A percentile compares a stretch with the other conserved stretches of the same genome.
phyloP scores from a whole-genome alignment of 1,140 invertebrate genomes.

The Lasioglossum albipes region DNA sequence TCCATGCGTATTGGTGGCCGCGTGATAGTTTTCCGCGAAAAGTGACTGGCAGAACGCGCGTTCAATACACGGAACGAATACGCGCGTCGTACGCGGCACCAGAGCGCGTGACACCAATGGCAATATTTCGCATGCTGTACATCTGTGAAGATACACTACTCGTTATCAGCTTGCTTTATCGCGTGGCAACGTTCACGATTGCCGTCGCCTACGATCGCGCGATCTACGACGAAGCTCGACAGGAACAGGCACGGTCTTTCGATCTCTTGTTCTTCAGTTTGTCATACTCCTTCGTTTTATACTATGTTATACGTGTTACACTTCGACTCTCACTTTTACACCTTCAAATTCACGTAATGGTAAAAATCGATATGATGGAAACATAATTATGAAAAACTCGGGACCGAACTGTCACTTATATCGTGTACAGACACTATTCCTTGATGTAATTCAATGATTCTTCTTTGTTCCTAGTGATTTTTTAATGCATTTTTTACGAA shows the following conservation, averaged over 20 bases:
- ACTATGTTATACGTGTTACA: too few relatives aligned
- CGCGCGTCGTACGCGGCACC: neutral
- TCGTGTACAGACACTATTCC: too few relatives aligned
- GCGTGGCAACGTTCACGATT: slow-evolving; percentile 36
- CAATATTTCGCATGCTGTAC: neutral
- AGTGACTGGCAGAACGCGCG: slow-evolving; percentile 5
- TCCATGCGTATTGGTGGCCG: neutral
- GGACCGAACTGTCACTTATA: too few relatives aligned
- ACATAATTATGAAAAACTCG: too few relatives aligned
- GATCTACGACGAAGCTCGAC: slow-evolving; percentile 40
- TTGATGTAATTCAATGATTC: too few relatives aligned
- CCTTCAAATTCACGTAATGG: too few relatives aligned
- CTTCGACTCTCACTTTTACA: too few relatives aligned
- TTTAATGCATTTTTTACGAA: too few relatives aligned
- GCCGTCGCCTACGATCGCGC: slow-evolving; percentile 29
- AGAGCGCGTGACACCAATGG: neutral
- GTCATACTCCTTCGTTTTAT: neutral
- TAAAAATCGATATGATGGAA: too few relatives aligned
- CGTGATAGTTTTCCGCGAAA: neutral
- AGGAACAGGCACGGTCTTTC: neutral
- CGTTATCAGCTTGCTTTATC: slow-evolving; percentile 44
- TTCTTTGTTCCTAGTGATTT: too few relatives aligned
- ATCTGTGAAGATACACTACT: neutral
- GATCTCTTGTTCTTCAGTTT: neutral
- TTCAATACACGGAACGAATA: neutral